Base-by-base conservation (phyloP, 2,888 invertebrate species). In the Eurytoma adleriae region DNA sequence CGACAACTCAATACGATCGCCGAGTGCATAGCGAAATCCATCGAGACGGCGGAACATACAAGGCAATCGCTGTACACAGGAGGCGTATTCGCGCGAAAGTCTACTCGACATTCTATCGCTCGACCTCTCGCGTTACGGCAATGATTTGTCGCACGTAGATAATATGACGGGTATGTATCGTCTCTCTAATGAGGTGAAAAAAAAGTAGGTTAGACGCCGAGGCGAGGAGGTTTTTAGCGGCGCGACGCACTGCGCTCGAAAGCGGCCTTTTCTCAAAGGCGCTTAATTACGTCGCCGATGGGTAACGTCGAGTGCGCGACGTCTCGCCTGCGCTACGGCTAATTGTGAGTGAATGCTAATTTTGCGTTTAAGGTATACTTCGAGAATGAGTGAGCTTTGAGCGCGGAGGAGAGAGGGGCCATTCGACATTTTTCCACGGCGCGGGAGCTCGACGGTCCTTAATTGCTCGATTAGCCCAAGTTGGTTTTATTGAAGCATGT, bases 91-190 rank as follows among this genome's bases (percentile, higher is more conserved):
- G 7, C 40, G 14, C 14, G 50, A 24, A 40, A 40, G 40, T 40
- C 14, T 10, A 3, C 7, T 27, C 5, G 61, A 20, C 61, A 61
- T 4, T 61, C 27, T 24, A 61, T 61, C 14, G 61, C 61, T 16
- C 24, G n/a, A 3, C 70, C 57, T 40, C 54, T 52, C 72, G 72
- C 30, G 5, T 62, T 71, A 18, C 24, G 62, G 18, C 27, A 72
- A 50, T 13, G 72, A 72, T 62, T 73, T 64, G 73, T 73, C 73
- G 61, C 64, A 54, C 54, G 64, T 54, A 64, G 73, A 73, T 73
- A 64, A 64, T 73, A 20, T 64, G 27, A 64, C 73, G 64, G 27
- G 16, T 20, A 14, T 14, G 52, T 54, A 27, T 54, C 54, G 50
- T 52, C 7, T 68, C 24, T 68, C 54, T 68, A 68, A 68, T 54